These are phyloP conservation scores for Pogona vitticeps DNA, from an alignment of 2,113 vertebrate species.

Conservation along the genomic window DNA sequence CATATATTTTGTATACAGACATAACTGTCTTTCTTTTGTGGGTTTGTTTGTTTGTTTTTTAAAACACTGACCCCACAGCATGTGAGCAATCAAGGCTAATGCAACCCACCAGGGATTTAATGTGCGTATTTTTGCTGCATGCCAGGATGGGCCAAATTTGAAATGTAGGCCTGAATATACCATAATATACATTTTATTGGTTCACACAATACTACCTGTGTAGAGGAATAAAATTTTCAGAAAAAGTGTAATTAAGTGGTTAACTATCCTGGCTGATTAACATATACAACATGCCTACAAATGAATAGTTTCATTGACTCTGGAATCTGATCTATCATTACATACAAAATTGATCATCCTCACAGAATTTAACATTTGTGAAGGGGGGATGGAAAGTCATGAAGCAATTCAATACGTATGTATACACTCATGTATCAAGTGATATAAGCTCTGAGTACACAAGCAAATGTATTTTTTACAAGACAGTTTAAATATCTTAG, in stretches of 20 bases:
- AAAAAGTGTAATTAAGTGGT: no score
- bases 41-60: not conserved
- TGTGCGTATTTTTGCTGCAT: not conserved
- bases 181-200: no score
- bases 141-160: no score
- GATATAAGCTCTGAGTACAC: not conserved
- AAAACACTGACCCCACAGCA: not conserved
- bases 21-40: no score
- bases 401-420: conserved; percentile 8
- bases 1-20: not conserved
- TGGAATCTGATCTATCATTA: no score
- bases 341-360: not conserved
- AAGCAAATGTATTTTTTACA: not conserved
- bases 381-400: not conserved
- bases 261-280: no score
- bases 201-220: no score
- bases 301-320: no score
- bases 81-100: not conserved
- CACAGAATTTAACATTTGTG: not conserved
- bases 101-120: not conserved
- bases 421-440: not conserved
- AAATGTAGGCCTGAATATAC: no score
- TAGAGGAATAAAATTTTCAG: no score
- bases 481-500: not conserved
- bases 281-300: no score